These are phyloP conservation scores for Lepeophtheirus salmonis DNA, from an alignment of 1,140 invertebrate species.

Conservation along the genomic window DNA sequence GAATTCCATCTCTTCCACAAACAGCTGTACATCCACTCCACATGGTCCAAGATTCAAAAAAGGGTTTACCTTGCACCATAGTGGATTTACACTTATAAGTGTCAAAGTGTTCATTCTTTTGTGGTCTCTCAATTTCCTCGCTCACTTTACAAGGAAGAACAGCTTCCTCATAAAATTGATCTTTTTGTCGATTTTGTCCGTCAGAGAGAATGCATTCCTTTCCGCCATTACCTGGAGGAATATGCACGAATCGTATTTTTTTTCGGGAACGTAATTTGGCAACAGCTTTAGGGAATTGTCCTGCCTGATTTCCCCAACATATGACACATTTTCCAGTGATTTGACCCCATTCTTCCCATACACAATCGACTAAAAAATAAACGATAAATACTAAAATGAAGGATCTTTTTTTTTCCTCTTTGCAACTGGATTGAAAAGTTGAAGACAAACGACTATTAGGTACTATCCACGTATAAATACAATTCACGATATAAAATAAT, in stretches of 20 bases:
- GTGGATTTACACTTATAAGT: neutral
- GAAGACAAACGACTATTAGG: no score
- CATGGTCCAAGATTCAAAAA: constrained; percentile 25
- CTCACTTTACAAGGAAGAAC: neutral
- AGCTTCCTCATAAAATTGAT: neutral
- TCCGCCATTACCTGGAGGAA: neutral
- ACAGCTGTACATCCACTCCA: constrained; percentile 30
- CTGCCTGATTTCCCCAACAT: neutral
- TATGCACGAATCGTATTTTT: neutral
- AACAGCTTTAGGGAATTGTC: neutral
- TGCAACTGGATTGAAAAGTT: no score
- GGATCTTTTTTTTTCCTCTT: no score
- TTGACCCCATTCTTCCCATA: neutral
- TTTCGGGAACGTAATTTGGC: neutral
- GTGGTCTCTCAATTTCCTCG: neutral
- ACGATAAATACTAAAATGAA: no score
- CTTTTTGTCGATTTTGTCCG: neutral
- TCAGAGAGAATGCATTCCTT: neutral
- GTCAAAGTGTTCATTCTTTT: neutral
- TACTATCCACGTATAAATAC: no score
- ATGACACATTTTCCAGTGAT: neutral
- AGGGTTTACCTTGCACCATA: neutral
- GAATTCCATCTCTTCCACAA: constrained; percentile 40
- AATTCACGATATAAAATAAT: neutral
- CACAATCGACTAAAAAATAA: neutral